Base-by-base conservation (phyloP, 1,140 invertebrate species). In the Episyrphus balteatus region DNA sequence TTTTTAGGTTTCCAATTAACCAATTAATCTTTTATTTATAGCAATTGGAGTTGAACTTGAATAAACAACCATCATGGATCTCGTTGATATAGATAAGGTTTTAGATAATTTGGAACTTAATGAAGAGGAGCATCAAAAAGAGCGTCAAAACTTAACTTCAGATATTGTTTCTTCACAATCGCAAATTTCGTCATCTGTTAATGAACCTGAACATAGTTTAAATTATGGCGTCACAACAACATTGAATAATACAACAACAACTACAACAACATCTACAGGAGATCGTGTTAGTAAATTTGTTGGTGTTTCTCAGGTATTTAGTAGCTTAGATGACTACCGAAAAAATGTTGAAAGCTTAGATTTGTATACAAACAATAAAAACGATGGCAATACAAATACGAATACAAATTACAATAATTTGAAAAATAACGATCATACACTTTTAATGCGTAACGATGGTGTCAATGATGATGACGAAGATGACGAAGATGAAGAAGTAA, bases 21-120 rank as follows among this genome's bases (percentile, higher is more conserved):
- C n/a, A n/a, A n/a, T n/a, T n/a, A n/a, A n/a, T n/a, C n/a, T n/a
- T n/a, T n/a, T n/a, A n/a, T n/a, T n/a, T n/a, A n/a, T n/a, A n/a
- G n/a, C n/a, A n/a, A n/a, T n/a, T n/a, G n/a, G n/a, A n/a, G n/a
- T n/a, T n/a, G n/a, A n/a, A n/a, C n/a, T n/a, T n/a, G n/a, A n/a
- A n/a, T n/a, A 26, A 26, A 26, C 21, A 26, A 26, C 3, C 21
- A 26, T 41, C 37, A 68, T 68, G 65, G 64, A 68, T 61, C 53
- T 68, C 48, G 79, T 91, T 49, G 87, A 91, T 74, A 75, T 91
- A 54, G 86, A 91, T 70, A 86, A 88, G 74, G 84, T 90, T 55
- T 72, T 92, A 42, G 86, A 91, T 70, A 86, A 90, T 60, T 86
- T 92, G 70, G 87, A 91, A 70, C 32, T 58, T 19, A 48, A 51